A percentile compares a stretch with the other conserved stretches of the same genome.
phyloP scores from a whole-genome alignment of 37 sponge, comb jelly and placozoan genomes.

The Haliclona indistincta region DNA sequence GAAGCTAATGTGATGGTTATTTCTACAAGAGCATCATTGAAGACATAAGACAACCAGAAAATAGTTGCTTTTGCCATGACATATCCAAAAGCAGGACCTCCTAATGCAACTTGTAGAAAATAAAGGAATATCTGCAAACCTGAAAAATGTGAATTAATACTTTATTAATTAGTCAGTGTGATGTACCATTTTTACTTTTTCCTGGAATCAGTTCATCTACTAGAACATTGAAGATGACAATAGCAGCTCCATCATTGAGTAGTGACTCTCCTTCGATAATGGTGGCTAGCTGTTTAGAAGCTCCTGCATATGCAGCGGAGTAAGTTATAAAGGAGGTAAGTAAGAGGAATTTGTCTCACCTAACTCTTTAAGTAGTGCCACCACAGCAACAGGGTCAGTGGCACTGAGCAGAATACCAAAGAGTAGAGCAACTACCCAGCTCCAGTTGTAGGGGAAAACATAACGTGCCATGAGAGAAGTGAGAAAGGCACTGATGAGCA shows the following conservation, averaged over 20 bases:
- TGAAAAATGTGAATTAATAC: conserved; percentile 5
- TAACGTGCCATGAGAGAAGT: conserved; percentile 77
- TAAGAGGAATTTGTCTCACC: conserved; percentile 26
- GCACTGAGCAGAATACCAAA: conserved; percentile 92
- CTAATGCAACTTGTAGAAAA: conserved; percentile 62
- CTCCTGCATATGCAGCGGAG: conserved; percentile 35
- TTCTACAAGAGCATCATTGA: conserved; percentile 92
- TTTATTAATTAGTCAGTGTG: not conserved
- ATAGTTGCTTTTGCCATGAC: conserved; percentile 80
- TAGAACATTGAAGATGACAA: conserved; percentile 87
- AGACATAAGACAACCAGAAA: conserved; percentile 86
- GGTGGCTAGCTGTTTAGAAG: conserved; percentile 75
- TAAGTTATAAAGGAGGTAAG: not conserved
- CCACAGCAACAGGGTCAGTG: conserved; percentile 94
- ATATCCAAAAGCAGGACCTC: conserved; percentile 83
- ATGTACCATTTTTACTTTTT: conserved; percentile 39
- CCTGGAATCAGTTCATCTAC: conserved; percentile 69
- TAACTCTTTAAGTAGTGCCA: conserved; percentile 79
- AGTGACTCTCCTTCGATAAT: conserved; percentile 95
- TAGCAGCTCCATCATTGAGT: conserved; percentile 91
- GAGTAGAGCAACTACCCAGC: conserved; percentile 75
- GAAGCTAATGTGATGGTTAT: conserved; percentile 93
- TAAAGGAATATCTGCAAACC: conserved; percentile 58
- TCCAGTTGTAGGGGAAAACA: conserved; percentile 90
- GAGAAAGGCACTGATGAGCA: conserved; percentile 56